These are phyloP conservation scores for Falco columbarius DNA, from an alignment of 2,797 vertebrate genomes.

Conservation along the genomic window DNA sequence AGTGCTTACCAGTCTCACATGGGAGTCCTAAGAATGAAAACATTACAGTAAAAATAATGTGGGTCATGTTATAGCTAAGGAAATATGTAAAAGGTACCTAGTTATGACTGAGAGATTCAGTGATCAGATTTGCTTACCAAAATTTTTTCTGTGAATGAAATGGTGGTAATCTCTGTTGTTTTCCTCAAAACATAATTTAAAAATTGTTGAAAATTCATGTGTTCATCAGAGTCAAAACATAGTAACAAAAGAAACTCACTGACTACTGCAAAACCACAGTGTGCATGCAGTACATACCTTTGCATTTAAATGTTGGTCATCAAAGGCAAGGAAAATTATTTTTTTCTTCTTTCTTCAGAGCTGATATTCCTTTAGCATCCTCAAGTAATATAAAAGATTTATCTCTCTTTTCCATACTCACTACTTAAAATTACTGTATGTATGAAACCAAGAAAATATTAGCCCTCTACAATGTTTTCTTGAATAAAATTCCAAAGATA, in stretches of 20 bases:
- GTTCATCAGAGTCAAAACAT: not conserved
- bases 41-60: not conserved
- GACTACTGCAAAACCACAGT: not conserved
- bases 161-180: not conserved
- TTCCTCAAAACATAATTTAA: not conserved
- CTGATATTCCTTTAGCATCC: not conserved
- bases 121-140: not conserved
- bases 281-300: not conserved
- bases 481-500: not conserved
- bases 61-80: not conserved
- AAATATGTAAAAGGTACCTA: not conserved
- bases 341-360: not conserved
- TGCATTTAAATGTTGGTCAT: not conserved
- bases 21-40: slow-evolving; percentile 13
- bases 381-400: not conserved
- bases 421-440: not conserved
- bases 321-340: not conserved
- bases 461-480: not conserved
- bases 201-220: not conserved
- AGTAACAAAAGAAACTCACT: not conserved
- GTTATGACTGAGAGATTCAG: not conserved
- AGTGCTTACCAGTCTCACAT: not conserved
- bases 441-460: not conserved
- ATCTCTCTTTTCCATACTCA: not conserved
- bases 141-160: not conserved